Evolutionary conservation across 2,113 vertebrate species (phyloP).

Genomic region (Columbina picui): DNA sequence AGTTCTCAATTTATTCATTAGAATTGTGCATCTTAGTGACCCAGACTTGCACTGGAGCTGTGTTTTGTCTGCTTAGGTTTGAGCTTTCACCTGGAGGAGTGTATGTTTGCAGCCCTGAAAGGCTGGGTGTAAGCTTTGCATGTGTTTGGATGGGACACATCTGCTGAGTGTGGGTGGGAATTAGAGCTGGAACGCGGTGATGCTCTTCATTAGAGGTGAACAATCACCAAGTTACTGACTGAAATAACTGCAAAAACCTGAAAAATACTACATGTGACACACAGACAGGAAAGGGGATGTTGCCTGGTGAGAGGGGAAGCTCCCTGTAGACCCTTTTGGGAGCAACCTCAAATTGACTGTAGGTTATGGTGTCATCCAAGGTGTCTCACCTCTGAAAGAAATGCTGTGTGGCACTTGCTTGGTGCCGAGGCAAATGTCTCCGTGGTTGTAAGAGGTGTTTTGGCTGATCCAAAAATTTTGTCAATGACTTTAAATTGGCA

Average conservation of each 20-base stretch:
- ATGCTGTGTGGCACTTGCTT: not conserved
- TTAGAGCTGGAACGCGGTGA: not conserved
- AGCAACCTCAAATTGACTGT: not conserved
- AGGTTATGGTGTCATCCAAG: not conserved
- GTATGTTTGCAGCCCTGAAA: not conserved
- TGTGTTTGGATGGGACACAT: not conserved
- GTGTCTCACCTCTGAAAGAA: not conserved
- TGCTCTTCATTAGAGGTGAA: not conserved
- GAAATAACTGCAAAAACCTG: not conserved
- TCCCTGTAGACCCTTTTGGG: not conserved
- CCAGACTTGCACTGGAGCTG: not conserved
- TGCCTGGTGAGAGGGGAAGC: not conserved
- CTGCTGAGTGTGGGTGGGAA: not conserved
- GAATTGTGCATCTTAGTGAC: not conserved
- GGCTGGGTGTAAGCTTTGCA: not conserved
- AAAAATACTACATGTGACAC: accelerated
- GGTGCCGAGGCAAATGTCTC: not conserved
- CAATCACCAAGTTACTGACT: not conserved
- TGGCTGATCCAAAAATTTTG: not conserved
- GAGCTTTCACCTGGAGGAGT: not conserved
- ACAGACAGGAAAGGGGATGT: not conserved
- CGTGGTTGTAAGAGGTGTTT: not conserved
- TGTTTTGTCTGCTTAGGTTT: not conserved
- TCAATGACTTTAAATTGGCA: not conserved
- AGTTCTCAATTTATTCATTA: not conserved